A percentile compares a stretch with the other conserved stretches of the same genome.
Conservation (phyloP, 1,140 invertebrate genomes). For the Drosophila paulistorum region DNA sequence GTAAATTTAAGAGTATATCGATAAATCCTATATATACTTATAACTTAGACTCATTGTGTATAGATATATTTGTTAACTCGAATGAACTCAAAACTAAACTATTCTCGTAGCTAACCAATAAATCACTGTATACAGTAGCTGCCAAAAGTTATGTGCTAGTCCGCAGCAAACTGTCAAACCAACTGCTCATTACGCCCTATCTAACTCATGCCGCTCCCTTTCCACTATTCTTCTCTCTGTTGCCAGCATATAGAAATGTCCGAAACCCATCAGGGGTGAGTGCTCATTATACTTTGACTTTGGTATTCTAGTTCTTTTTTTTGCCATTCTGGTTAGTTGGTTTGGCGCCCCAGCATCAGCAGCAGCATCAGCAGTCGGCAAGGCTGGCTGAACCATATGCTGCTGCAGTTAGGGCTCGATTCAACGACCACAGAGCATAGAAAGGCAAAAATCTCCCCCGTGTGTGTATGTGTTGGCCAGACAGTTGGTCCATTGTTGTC, state of each 20-base stretch:
- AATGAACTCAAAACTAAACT: background rate
- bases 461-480: conserved; percentile 33
- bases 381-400: conserved; percentile 36
- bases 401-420: conserved; percentile 55
- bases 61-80: conserved; percentile 32
- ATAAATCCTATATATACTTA: conserved; percentile 35
- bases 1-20: background rate
- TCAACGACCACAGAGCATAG: conserved; percentile 42
- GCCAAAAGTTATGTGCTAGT: conserved; percentile 71
- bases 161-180: conserved; percentile 74
- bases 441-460: background rate
- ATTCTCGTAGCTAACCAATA: conserved; percentile 38
- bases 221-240: conserved; percentile 1
- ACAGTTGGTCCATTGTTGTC: conserved; percentile 73
- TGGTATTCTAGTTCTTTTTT: conserved; percentile 30
- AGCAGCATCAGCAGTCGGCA: background rate
- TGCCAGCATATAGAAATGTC: conserved; percentile 20
- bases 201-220: conserved; percentile 21
- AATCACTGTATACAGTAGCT: conserved; percentile 57
- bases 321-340: conserved; percentile 9
- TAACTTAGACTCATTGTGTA: background rate
- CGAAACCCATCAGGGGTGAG: conserved; percentile 14
- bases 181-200: conserved; percentile 69
- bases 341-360: conserved; percentile 5
- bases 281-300: conserved; percentile 71